phyloP scores from a whole-genome alignment of 2,797 vertebrate species.

The Sitta carolinensis region DNA sequence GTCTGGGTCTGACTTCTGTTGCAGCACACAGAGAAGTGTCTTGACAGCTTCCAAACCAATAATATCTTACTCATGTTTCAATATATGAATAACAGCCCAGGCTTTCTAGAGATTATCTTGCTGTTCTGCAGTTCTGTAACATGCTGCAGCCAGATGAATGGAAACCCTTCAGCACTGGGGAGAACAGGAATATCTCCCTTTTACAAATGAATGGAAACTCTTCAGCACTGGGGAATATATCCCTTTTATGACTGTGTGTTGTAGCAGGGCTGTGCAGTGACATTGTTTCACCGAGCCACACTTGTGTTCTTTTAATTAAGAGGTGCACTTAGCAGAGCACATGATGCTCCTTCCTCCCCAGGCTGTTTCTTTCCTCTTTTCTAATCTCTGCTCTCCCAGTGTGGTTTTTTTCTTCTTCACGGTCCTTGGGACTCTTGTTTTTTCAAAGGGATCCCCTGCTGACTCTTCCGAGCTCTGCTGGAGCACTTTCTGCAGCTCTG shows the following conservation, averaged over 20 bases:
- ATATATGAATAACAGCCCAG: slow-evolving; percentile 31
- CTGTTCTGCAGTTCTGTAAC: slow-evolving; percentile 59
- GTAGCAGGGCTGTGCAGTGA: slow-evolving; percentile 59
- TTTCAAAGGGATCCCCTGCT: slow-evolving; percentile 42
- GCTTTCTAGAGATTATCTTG: slow-evolving; percentile 48
- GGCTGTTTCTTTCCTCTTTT: slow-evolving; percentile 36
- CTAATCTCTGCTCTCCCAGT: slow-evolving; percentile 16
- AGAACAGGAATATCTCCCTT: slow-evolving; percentile 68
- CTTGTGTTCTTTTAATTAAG: slow-evolving; percentile 41
- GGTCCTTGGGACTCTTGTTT: slow-evolving; percentile 25
- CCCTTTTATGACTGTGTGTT: slow-evolving; percentile 76
- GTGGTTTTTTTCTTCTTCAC: background rate
- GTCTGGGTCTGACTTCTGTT: slow-evolving; percentile 18
- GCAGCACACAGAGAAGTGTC: slow-evolving; percentile 5
- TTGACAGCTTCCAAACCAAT: slow-evolving; percentile 52
- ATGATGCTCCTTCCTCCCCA: slow-evolving; percentile 16
- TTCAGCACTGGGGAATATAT: slow-evolving; percentile 10
- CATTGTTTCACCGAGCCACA: background rate
- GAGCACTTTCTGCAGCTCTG: slow-evolving; percentile 1
- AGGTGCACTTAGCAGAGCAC: slow-evolving; percentile 12
- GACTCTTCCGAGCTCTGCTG: slow-evolving; percentile 1
- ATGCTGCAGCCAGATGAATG: slow-evolving; percentile 74
- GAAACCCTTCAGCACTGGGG: slow-evolving; percentile 67
- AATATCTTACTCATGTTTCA: slow-evolving; percentile 60
- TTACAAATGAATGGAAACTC: slow-evolving; percentile 77